phyloP scores from a whole-genome alignment of 2,888 invertebrate species.

The Orgyia antiqua region DNA sequence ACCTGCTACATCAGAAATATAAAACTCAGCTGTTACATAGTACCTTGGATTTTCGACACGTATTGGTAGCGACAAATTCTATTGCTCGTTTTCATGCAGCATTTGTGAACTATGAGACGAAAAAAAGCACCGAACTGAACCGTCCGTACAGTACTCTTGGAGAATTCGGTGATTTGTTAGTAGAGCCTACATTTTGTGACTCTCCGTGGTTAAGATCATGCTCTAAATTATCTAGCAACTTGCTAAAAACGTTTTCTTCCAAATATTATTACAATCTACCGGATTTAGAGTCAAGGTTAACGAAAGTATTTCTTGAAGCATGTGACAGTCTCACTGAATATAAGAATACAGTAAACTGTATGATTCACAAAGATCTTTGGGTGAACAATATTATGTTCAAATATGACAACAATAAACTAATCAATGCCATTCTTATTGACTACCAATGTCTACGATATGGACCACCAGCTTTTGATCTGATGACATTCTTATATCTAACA shows the following conservation, averaged over 20 bases:
- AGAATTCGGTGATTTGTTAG: constrained; percentile 29
- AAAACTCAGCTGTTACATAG: constrained; percentile 22
- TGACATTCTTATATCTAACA: constrained; percentile 43
- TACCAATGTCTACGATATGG: constrained; percentile 55
- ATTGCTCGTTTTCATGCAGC: constrained; percentile 59
- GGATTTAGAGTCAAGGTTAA: constrained; percentile 35
- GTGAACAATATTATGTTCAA: constrained; percentile 58
- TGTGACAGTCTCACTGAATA: constrained; percentile 39
- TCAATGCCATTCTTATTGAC: constrained; percentile 49
- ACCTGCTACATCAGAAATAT: constrained; percentile 48
- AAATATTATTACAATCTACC: constrained; percentile 27
- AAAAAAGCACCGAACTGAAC: constrained; percentile 17
- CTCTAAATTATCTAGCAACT: constrained; percentile 42
- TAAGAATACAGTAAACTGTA: constrained; percentile 43
- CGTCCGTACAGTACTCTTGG: constrained; percentile 32
- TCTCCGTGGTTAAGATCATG: constrained; percentile 44
- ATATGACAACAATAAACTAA: constrained; percentile 38
- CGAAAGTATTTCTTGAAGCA: constrained; percentile 34
- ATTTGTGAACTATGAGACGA: constrained; percentile 45
- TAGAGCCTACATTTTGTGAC: constrained; percentile 42
- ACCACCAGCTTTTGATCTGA: constrained; percentile 58
- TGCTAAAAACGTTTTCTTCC: constrained; percentile 41
- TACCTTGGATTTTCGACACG: constrained; percentile 42
- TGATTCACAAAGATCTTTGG: constrained; percentile 62
- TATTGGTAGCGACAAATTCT: constrained; percentile 30